Conservation (phyloP, 53 echinoderm and acorn worm species). For the Crossaster papposus region DNA sequence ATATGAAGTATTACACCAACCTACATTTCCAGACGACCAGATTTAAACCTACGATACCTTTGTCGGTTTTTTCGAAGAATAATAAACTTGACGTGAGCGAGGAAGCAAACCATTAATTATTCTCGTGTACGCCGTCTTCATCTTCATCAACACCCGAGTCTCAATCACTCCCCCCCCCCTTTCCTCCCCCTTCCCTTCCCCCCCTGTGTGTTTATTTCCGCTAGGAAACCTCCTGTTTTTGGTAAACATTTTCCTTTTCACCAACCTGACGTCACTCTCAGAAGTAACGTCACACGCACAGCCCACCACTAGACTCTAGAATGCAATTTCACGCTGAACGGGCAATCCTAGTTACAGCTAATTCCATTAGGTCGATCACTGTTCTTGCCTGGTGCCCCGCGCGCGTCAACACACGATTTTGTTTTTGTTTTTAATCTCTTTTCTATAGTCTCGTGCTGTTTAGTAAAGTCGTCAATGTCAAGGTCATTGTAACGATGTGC, state of each 20-base stretch:
- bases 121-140: neutral
- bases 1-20: neutral
- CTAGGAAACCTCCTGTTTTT: neutral
- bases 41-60: neutral
- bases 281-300: slow-evolving; percentile 15
- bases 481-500: neutral
- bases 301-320: neutral
- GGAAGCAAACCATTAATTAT: neutral
- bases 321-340: slow-evolving; percentile 29
- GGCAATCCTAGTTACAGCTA: slow-evolving; percentile 29
- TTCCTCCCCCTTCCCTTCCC: no score
- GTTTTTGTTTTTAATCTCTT: neutral
- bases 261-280: slow-evolving; percentile 29
- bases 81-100: neutral
- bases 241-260: neutral
- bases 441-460: neutral
- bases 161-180: neutral
- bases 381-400: slow-evolving; percentile 16
- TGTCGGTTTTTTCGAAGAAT: neutral
- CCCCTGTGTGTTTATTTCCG: neutral
- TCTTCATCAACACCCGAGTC: neutral
- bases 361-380: slow-evolving; percentile 49
- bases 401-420: slow-evolving; percentile 12
- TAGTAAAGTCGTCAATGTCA: neutral
- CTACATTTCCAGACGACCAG: neutral